These are phyloP conservation scores for Xestoiulus laeticollis DNA, from an alignment of 2,888 invertebrate species.

Conservation along the genomic window DNA sequence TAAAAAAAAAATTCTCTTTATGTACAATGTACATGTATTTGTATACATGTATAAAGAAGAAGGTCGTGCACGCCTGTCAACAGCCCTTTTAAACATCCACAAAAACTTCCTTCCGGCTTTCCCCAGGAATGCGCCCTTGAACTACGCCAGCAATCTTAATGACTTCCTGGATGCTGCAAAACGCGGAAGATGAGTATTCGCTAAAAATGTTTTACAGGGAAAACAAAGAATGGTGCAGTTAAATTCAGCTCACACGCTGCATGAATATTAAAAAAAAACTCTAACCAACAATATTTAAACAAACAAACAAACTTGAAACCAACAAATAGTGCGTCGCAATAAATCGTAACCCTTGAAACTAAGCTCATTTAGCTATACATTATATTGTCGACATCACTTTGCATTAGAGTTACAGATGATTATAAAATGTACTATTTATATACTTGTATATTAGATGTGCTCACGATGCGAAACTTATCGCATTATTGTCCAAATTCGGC, in stretches of 20 bases:
- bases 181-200: neutral
- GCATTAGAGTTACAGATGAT: no score
- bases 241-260: neutral
- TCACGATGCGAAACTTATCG: no score
- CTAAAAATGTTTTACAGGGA: neutral
- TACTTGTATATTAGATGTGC: no score
- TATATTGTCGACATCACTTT: no score
- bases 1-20: no score
- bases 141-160: neutral
- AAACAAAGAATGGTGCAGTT: neutral
- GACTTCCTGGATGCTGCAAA: slow-evolving; percentile 12
- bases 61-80: neutral
- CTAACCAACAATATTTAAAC: no score
- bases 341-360: no score
- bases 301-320: no score
- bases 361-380: no score
- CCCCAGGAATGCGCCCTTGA: slow-evolving; percentile 34
- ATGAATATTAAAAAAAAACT: neutral
- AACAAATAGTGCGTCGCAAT: no score
- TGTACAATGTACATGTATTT: neutral
- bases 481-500: no score
- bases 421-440: no score
- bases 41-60: neutral
- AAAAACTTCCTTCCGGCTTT: neutral
- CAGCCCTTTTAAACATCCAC: neutral